Base-by-base conservation (phyloP, 2,888 invertebrate genomes). In the Orchestes rusci region DNA sequence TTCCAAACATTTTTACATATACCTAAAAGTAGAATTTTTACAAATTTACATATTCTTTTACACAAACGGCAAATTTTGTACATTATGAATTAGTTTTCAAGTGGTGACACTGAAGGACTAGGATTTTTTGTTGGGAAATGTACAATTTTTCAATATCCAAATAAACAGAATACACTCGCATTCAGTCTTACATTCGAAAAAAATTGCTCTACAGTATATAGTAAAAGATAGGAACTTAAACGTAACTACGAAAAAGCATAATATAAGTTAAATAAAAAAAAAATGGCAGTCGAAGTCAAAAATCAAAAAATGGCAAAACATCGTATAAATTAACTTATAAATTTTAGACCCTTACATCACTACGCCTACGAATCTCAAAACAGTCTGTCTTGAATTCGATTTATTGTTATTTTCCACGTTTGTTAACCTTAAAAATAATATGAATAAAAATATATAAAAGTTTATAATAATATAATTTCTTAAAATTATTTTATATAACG, bases 171-270 rank as follows among this genome's bases (percentile, higher is more conserved):
- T 23, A 35, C 13, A 42, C 16, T 42, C 43, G 45, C 56, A 45
- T 46, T 43, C 56, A 49, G 35, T 47, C 58, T 45, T 54, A 51
- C 56, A 54, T 48, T 39, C 49, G 33, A 50, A 52, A 49, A 51
- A 48, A 48, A 39, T 54, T 56, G 59, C 52, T 55, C 58, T 58
- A 58, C 59, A 59, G 59, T 53, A 49, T 54, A 56, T 54, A 54
- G 47, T 34, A 43, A 56, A 59, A 53, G 56, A 60, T 63, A 63
- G 63, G 63, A 63, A 63, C 63, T 61, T 62, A 63, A 60, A 59
- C 50, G 38, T 57, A 58, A 58, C 58, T 60, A 62, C 49, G 55
- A 57, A 62, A 58, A 62, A 62, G 59, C 59, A 50, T 51, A 52
- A 52, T 55, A 61, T 62, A 58, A 60, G 55, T 61, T 60, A 62